phyloP scores from a whole-genome alignment of 2,797 vertebrate genomes.

The Danio albolineatus region DNA sequence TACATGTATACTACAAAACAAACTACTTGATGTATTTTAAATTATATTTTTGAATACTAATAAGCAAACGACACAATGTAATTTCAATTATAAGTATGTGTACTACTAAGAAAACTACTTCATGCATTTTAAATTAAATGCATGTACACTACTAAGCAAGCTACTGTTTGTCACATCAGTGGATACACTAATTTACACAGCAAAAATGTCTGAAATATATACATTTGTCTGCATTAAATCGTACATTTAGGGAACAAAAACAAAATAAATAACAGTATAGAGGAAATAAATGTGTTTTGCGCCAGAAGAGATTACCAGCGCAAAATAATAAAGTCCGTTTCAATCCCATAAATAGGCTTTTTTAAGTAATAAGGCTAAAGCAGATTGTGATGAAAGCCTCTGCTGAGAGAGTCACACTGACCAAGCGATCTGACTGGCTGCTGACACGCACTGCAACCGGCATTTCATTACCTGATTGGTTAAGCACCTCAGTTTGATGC shows the following conservation, averaged over 20 bases:
- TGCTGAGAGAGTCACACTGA: constrained; percentile 35
- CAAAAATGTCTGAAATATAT: not conserved
- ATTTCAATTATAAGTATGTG: no score
- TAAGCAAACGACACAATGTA: no score
- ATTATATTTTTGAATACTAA: no score
- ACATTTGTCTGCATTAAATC: not conserved
- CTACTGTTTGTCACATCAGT: not conserved
- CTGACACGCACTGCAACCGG: constrained; percentile 12
- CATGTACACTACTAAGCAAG: no score
- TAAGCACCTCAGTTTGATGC: constrained; percentile 28
- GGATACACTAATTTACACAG: not conserved
- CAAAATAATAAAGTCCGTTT: constrained; percentile 1
- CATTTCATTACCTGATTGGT: constrained; percentile 45
- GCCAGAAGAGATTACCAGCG: not conserved
- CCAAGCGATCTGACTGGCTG: constrained; percentile 41
- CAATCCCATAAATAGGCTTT: constrained; percentile 45
- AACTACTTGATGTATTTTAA: no score
- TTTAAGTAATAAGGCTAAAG: constrained; percentile 44
- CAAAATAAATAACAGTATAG: not conserved
- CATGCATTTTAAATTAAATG: no score
- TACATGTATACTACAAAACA: no score
- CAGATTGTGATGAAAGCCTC: constrained; percentile 17
- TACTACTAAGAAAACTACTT: no score
- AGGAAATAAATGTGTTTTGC: not conserved
- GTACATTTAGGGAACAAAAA: not conserved